Evolutionary conservation across 2,888 invertebrate species (phyloP).

Genomic region (Augiades crinisus): DNA sequence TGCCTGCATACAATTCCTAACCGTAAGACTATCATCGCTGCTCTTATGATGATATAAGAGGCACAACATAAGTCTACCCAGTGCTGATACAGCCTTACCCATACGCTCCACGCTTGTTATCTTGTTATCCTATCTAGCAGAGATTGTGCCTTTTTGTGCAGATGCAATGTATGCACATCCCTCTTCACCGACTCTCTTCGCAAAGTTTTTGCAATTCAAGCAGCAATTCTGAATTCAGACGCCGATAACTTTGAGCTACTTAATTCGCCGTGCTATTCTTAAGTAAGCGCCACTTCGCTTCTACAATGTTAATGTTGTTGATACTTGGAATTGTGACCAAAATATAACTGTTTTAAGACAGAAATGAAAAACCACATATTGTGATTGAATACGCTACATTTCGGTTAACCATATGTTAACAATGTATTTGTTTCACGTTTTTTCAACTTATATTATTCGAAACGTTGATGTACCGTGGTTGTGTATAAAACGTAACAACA

Average conservation of each 20-base stretch:
- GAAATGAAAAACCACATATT: not conserved
- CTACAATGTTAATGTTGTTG: not conserved
- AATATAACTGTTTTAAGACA: not conserved
- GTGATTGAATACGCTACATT: too few relatives aligned
- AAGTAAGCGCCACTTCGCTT: not conserved
- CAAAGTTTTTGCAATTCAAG: constrained; percentile 37
- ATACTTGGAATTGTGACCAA: not conserved
- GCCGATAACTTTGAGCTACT: constrained; percentile 29
- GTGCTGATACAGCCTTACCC: constrained; percentile 49
- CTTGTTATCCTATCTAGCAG: constrained; percentile 78
- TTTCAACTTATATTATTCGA: too few relatives aligned
- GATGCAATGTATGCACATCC: constrained; percentile 43
- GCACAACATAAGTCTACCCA: not conserved
- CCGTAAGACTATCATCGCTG: not conserved
- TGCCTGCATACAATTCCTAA: too few relatives aligned
- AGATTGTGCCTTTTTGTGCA: constrained; percentile 74
- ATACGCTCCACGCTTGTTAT: constrained; percentile 75
- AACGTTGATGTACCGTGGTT: too few relatives aligned
- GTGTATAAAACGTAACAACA: too few relatives aligned
- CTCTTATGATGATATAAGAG: not conserved
- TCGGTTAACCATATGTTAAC: too few relatives aligned
- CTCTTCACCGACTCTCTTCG: constrained; percentile 28
- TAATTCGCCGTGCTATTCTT: constrained; percentile 28
- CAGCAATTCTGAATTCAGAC: constrained; percentile 31
- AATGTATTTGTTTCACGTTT: too few relatives aligned